Percentiles rank a stretch among this genome's conserved stretches.
Evolutionary conservation across 92 coral and sea anemone species (phyloP).

Genomic region (Paramuricea clavata): DNA sequence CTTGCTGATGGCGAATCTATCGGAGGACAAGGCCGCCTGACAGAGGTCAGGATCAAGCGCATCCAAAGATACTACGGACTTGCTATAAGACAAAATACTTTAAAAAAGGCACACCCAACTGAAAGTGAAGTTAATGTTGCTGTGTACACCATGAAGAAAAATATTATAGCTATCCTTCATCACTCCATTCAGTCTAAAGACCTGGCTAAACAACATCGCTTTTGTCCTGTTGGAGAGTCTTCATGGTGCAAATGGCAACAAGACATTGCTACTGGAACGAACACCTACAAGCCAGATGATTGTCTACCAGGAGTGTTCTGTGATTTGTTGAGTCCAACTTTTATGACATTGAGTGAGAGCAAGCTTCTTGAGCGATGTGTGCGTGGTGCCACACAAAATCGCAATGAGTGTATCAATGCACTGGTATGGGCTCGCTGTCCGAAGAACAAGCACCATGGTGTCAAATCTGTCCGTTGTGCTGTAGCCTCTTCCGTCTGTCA

Average conservation of each 20-base stretch:
- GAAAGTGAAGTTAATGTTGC: constrained; percentile 64
- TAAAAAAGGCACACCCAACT: constrained; percentile 37
- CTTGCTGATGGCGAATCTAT: constrained; percentile 8
- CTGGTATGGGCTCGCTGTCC: constrained; percentile 55
- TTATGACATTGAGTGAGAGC: constrained; percentile 41
- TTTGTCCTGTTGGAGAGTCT: constrained; percentile 47
- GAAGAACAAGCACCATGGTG: constrained; percentile 45
- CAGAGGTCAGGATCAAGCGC: constrained; percentile 53
- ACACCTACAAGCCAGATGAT: constrained; percentile 30
- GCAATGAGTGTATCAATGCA: constrained; percentile 47
- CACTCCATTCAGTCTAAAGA: constrained; percentile 53
- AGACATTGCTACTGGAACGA: constrained; percentile 47
- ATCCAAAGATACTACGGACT: constrained; percentile 55
- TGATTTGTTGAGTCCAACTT: constrained; percentile 45
- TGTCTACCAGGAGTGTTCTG: constrained; percentile 56
- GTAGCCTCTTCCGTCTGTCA: constrained; percentile 61
- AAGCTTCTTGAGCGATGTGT: constrained; percentile 49
- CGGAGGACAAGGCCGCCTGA: constrained; percentile 39
- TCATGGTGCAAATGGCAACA: constrained; percentile 63
- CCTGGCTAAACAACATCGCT: constrained; percentile 48
- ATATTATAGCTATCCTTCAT: constrained; percentile 56
- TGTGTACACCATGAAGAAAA: constrained; percentile 54
- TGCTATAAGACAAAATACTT: constrained; percentile 61
- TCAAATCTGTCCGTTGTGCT: constrained; percentile 42
- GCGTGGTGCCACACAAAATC: constrained; percentile 56